These are phyloP conservation scores for Peromyscus leucopus DNA, from an alignment of 2,113 vertebrate species.

Conservation along the genomic window DNA sequence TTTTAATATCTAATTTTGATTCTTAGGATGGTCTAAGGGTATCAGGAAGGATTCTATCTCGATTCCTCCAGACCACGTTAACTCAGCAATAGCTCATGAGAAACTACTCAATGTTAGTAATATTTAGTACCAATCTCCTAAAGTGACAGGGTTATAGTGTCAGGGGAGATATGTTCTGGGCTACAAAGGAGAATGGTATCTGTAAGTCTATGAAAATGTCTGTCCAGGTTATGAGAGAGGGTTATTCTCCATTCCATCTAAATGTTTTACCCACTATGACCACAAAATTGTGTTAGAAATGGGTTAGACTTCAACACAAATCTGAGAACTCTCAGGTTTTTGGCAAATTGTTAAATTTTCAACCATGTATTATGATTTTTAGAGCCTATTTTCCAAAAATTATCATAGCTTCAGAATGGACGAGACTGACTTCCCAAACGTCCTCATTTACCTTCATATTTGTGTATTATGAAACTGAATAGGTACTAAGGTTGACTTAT, in stretches of 20 bases:
- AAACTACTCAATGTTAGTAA: not conserved
- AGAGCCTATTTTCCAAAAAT: not conserved
- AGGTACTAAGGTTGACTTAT: not conserved
- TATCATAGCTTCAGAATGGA: not conserved
- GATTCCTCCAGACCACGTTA: not conserved
- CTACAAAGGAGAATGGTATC: not conserved
- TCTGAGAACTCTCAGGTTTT: not conserved
- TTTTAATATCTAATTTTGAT: not conserved
- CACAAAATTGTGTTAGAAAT: not conserved
- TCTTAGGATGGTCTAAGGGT: not conserved
- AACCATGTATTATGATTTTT: not conserved
- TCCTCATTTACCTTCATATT: not conserved
- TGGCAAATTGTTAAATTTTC: not conserved
- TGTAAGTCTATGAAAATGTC: not conserved
- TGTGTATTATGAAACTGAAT: not conserved
- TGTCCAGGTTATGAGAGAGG: not conserved
- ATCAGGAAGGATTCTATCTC: not conserved
- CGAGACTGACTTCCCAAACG: not conserved
- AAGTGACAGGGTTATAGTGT: not conserved
- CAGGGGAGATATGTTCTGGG: not conserved
- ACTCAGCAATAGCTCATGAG: not conserved
- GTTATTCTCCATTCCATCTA: not conserved
- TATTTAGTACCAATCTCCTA: not conserved
- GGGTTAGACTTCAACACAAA: not conserved
- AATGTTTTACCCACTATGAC: not conserved